Evolutionary conservation across 2,888 invertebrate genomes (phyloP).

Genomic region (Anoncus sp.): DNA sequence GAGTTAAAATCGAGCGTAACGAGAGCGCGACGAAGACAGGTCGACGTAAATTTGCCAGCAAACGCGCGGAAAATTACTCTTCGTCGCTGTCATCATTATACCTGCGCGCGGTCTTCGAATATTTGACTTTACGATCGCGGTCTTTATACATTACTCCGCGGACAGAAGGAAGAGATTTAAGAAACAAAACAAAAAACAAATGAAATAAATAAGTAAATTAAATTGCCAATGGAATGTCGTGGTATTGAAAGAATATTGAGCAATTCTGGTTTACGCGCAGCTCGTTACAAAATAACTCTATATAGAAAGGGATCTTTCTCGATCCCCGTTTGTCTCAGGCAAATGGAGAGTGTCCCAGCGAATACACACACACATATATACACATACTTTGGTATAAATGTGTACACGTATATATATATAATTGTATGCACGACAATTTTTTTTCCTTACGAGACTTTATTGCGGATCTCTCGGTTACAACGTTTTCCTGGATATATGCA

Average conservation of each 20-base stretch:
- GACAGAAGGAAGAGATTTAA: constrained; percentile 1
- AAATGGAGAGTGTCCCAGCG: constrained; percentile 17
- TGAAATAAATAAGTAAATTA: constrained; percentile 17
- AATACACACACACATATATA: constrained; percentile 3
- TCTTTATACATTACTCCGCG: background rate
- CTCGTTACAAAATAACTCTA: constrained; percentile 61
- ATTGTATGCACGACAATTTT: constrained; percentile 60
- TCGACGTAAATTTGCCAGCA: constrained; percentile 65
- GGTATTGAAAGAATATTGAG: constrained; percentile 50
- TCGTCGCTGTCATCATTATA: constrained; percentile 47
- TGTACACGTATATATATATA: constrained; percentile 6
- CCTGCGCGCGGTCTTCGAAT: constrained; percentile 40
- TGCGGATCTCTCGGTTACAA: constrained; percentile 58
- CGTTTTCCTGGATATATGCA: constrained; percentile 40
- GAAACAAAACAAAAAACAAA: too few relatives aligned
- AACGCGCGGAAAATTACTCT: constrained; percentile 70
- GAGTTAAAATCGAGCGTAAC: constrained; percentile 59
- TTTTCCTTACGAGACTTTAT: constrained; percentile 54
- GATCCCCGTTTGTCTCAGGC: constrained; percentile 40
- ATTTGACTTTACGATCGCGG: constrained; percentile 56
- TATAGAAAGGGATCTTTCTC: constrained; percentile 49
- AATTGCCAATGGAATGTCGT: constrained; percentile 5
- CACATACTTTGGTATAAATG: background rate
- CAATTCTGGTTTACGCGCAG: constrained; percentile 43
- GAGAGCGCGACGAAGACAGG: constrained; percentile 55